These are phyloP conservation scores for Phrynocephalus guinanensis DNA, from an alignment of 2,797 vertebrate genomes.

Conservation along the genomic window DNA sequence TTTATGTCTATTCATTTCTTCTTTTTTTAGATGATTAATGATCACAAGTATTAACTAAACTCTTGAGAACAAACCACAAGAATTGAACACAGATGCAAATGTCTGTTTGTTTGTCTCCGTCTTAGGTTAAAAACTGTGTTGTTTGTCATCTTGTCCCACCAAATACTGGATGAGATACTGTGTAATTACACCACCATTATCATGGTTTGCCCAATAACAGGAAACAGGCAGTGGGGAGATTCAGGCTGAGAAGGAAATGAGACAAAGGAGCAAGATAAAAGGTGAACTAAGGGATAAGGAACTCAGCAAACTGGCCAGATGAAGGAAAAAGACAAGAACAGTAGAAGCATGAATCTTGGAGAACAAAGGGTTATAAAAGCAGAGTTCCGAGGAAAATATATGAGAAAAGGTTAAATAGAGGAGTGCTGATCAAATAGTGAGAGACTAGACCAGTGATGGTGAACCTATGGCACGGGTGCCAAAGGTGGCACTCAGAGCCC, in stretches of 20 bases:
- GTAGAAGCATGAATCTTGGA: neutral
- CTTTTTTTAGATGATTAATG: neutral
- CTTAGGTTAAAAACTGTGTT: neutral
- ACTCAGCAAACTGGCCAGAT: neutral
- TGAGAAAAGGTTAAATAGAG: neutral
- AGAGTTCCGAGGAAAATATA: neutral
- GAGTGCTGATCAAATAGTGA: no score
- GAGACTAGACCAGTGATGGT: neutral
- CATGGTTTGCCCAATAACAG: neutral
- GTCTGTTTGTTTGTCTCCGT: neutral
- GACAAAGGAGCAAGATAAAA: neutral
- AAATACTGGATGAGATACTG: neutral
- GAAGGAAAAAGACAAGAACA: neutral
- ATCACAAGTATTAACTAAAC: neutral
- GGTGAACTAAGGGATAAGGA: neutral
- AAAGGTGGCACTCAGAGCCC: no score
- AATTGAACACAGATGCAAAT: neutral
- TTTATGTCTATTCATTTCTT: neutral
- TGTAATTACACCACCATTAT: neutral
- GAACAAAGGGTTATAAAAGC: neutral
- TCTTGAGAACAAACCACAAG: neutral
- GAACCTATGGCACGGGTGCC: no score
- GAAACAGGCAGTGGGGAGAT: neutral
- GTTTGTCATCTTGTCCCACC: neutral
- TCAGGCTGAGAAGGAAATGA: neutral